Conservation (phyloP, 2,113 vertebrate species). For the Neotragus pygmaeus region DNA sequence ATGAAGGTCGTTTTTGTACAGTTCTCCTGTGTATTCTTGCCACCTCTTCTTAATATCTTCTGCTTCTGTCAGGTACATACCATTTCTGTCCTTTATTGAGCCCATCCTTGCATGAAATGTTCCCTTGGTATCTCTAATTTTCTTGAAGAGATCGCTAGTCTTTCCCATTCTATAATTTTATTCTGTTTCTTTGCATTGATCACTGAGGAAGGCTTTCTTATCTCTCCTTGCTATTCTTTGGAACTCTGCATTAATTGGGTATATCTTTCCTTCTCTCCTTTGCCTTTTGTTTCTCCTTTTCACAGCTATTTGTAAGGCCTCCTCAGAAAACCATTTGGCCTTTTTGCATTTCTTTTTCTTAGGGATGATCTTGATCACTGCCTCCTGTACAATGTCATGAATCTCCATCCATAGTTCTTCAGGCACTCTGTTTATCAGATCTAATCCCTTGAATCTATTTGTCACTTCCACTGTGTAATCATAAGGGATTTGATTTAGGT, state of each 20-base stretch:
- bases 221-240: not conserved
- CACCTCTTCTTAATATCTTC: not conserved
- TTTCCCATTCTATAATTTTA: not conserved
- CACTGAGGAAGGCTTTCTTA: not conserved
- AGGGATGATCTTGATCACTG: not conserved
- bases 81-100: not conserved
- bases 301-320: not conserved
- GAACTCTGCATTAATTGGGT: not conserved
- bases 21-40: not conserved
- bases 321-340: not conserved
- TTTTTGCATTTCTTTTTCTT: not conserved
- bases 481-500: not conserved
- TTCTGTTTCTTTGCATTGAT: not conserved
- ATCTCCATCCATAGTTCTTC: not conserved
- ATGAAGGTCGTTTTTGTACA: not conserved
- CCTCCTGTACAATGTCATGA: not conserved
- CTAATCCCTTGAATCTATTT: not conserved
- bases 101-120: not conserved
- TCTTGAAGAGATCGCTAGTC: not conserved
- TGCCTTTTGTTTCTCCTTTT: not conserved
- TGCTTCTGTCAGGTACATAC: not conserved
- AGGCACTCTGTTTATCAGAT: not conserved
- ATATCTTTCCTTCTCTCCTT: not conserved
- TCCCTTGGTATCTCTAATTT: not conserved
- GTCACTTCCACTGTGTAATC: not conserved